These are phyloP conservation scores for Gobio gobio DNA, from an alignment of 2,113 vertebrate species.

Conservation along the genomic window DNA sequence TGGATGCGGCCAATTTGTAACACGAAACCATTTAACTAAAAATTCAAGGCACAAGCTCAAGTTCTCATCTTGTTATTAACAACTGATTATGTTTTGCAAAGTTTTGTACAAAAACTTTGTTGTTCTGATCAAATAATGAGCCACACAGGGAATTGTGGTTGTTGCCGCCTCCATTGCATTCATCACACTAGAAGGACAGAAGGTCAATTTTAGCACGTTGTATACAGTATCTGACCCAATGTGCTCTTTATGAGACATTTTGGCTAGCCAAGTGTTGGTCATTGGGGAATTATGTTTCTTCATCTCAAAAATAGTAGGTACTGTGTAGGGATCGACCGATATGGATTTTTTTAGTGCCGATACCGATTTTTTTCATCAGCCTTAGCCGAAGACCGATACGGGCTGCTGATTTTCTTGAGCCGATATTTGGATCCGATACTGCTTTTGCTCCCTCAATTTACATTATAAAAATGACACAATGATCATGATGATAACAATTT, in stretches of 20 bases:
- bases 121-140: conserved; percentile 13
- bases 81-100: background rate
- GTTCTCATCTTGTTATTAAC: background rate
- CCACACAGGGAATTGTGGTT: background rate
- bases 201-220: background rate
- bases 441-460: too few species aligned
- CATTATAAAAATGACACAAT: too few species aligned
- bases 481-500: too few species aligned
- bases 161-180: background rate
- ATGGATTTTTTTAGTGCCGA: too few species aligned
- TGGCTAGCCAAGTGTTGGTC: background rate
- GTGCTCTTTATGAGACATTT: background rate
- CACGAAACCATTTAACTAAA: too few species aligned
- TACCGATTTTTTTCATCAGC: too few species aligned
- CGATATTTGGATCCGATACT: too few species aligned
- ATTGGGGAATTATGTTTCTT: background rate
- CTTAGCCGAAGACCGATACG: too few species aligned
- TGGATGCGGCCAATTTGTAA: background rate
- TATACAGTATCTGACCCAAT: background rate
- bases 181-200: background rate
- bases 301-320: background rate
- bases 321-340: too few species aligned
- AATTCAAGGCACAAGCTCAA: too few species aligned
- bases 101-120: background rate
- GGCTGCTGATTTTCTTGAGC: too few species aligned